Base-by-base conservation (phyloP, 2,888 invertebrate species). In the Thymelicus acteon region DNA sequence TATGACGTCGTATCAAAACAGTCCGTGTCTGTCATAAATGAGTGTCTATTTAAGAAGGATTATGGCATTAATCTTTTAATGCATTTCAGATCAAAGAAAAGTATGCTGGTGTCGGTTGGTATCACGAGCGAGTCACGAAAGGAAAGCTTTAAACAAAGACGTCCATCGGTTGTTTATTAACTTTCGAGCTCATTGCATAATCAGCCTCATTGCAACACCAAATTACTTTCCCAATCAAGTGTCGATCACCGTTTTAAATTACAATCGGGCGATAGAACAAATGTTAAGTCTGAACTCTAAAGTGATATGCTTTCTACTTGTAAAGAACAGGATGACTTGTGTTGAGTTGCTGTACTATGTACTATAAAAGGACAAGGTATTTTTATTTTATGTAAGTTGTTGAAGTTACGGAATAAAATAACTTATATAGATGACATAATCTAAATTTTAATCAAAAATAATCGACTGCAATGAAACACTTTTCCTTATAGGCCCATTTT, bases 161-260 rank as follows among this genome's bases (percentile, higher is more conserved):
- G 65, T 65, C 60, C 71, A 65, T 60, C 65, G 48, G 49, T 24
- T 44, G 65, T 65, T 71, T 71, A 71, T 71, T 71, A 52, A 65
- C 71, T 65, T 60, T 60, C 65, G 44, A 47, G 60, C 49, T 67
- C 49, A 15, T 71, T 71, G 71, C 71, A 65, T 71, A 71, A 71
- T 24, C 65, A 15, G 60, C 24, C 52, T 12, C 15, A 57, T 60
- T 60, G 58, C 64, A 70, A 62, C 47, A 63, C 49, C 64, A 70
- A 70, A 70, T 70, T 70, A 70, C 70, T 70, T 70, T 70, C 70
- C 70, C 70, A 70, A 70, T 70, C 60, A 70, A 70, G 70, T 70
- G 70, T 70, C 70, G 70, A 70, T 70, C 70, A 70, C 64, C 52
- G 67, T 24, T 65, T 64, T 65, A 70, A 70, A 70, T 70, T 70